Evolutionary conservation across 2,113 vertebrate genomes (phyloP), one percentile per base, ranked within the genome.

Genomic region (Embiotoca jacksoni): DNA sequence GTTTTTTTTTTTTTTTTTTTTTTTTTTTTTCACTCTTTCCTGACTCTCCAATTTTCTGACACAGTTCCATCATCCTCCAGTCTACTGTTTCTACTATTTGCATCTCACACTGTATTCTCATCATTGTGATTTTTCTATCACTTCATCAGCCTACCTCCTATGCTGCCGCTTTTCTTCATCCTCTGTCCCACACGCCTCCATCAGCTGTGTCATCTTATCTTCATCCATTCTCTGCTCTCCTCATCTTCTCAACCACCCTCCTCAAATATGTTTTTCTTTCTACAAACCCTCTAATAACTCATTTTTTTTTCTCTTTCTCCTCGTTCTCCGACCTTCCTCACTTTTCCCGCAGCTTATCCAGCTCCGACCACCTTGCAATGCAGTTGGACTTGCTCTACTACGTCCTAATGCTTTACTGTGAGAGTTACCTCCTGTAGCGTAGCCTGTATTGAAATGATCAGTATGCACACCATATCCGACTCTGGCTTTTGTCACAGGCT

Each of bases 401-500:
- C 62, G 62, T 76, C 53, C 36, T 23, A 23, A 23, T 23, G 23
- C 23, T 23, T 23, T 23, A 23, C 23, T 41, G 39, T 64, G 35
- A 6, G 2, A 5, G 1, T 71, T 52, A 35, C 65, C 77, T 81
- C 61, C 7, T 41, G n/a, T n/a, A 58, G 72, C 58, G n/a, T 41
- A 10, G 37, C 58, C 39, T 39, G 52, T 10, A 7, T 76, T 35
- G 39, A 6, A 61, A 68, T 14, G 49, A 53, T 79, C 73, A 55
- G 68, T 63, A 90, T 81, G 69, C 69, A 33, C 74, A 53, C 23
- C 39, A 1, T n/a, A 57, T 80, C 59, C 57, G n/a, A 10, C 50
- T 5, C 7, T 31, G 64, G 64, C 75, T 84, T 88, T 91, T 83
- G 74, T 87, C 86, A 87, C 66, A 6, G 61, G 54, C 66, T 56